Base-by-base conservation (phyloP, 2,888 invertebrate species). In the Fragum sueziense region DNA sequence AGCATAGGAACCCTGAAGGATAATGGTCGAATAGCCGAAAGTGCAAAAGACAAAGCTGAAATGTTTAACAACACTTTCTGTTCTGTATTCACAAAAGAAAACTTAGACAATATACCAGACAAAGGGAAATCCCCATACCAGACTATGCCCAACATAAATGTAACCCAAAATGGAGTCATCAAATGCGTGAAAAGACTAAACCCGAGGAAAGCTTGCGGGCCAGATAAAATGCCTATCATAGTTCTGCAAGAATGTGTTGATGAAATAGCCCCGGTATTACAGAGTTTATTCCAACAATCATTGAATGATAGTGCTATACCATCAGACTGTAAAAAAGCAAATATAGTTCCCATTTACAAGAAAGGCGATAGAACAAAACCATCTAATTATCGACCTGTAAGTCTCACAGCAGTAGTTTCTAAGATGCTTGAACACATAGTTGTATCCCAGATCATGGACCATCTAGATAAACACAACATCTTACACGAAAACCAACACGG, bases 341-440 rank as follows among this genome's bases (percentile, higher is more conserved):
- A n/a, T n/a, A n/a, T n/a, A n/a, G n/a, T n/a, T n/a, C n/a, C n/a
- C n/a, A n/a, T n/a, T n/a, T n/a, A n/a, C n/a, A n/a, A n/a, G n/a
- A n/a, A n/a, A n/a, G n/a, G n/a, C n/a, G n/a, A n/a, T n/a, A n/a
- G n/a, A 70, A 76, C 22, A 70, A 61, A 22, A 61, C 51, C 75
- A 11, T 34, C 71, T 29, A 77, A 77, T 25, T 72, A 74, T 41
- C n/a, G 77, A 22, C 80, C 70, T 29, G 74, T n/a, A n/a, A 73
- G 59, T n/a, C 52, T 67, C 0, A 77, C 74, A 70, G 61, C 71
- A n/a, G 72, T 81, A 17, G 52, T 57, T 20, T 77, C 71, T n/a
- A 78, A 81, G 51, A 68, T 81, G 52, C 52, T 81, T 7, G 72
- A 72, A 51, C 78, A 74, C 41, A 81, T 81, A 0, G 70, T 81